Percentiles rank a stretch among this genome's conserved stretches.
Evolutionary conservation across 2,797 vertebrate genomes (phyloP).

Genomic region (Gymnoscopelus microlampas): DNA sequence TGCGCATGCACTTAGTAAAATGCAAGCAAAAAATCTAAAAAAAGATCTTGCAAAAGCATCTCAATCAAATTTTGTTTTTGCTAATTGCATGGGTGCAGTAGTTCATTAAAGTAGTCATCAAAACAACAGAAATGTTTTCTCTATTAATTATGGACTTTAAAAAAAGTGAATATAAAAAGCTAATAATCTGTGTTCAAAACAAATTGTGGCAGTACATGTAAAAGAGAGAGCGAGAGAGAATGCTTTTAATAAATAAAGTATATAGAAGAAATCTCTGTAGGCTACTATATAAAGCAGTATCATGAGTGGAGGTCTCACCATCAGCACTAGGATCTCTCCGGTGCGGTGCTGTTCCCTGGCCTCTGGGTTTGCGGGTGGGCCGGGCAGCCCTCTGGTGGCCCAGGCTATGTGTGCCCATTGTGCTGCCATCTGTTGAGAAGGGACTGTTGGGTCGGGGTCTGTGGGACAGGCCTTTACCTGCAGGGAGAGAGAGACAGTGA

Average conservation of each 20-base stretch:
- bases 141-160: neutral
- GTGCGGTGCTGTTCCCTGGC: slow-evolving; percentile 88
- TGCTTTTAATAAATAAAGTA: neutral
- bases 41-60: too few relatives aligned
- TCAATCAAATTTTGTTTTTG: neutral
- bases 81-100: neutral
- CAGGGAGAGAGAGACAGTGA: slow-evolving; percentile 35
- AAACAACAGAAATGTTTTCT: slow-evolving; percentile 15
- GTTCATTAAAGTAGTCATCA: neutral
- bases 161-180: neutral
- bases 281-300: slow-evolving; percentile 25
- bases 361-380: slow-evolving; percentile 94
- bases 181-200: too few relatives aligned
- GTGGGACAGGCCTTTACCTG: slow-evolving; percentile 94
- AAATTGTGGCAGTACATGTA: neutral
- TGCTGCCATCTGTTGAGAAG: slow-evolving; percentile 95
- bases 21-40: neutral
- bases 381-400: slow-evolving; percentile 89
- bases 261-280: neutral
- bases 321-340: slow-evolving; percentile 92
- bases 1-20: too few relatives aligned
- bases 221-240: neutral
- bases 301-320: slow-evolving; percentile 81
- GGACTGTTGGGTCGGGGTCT: slow-evolving; percentile 93
- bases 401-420: slow-evolving; percentile 89